Evolutionary conservation across 1,140 invertebrate genomes (phyloP), one percentile per base, ranked within the genome.

Genomic region (Trichonephila clavata): DNA sequence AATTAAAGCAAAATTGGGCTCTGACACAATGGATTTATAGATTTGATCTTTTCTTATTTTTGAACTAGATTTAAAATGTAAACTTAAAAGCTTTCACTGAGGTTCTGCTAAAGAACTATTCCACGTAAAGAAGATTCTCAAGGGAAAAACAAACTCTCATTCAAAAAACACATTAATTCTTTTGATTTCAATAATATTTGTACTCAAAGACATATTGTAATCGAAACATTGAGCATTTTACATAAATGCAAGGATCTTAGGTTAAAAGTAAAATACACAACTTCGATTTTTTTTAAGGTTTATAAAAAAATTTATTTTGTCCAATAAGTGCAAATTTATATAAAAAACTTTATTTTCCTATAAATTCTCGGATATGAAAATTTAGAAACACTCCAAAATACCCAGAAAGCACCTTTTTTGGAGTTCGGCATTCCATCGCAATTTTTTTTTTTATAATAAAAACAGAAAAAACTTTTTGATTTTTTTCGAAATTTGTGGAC

Each of bases 201-300:
- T 84, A 84, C 81, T 84, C 20, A 83, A 77, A 50, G 24, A 50
- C 50, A 83, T 13, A 84, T 57, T 24, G 8, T 84, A 84, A 32
- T 77, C 16, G 63, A 84, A 84, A 84, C 81, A 84, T 84, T 84
- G 81, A 84, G 81, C 81, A 84, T 84, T 57, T 84, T 20, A 59
- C 81, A 59, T 84, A 84, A 84, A 84, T 84, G 81, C 81, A 84
- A 57, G 43, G 81, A 59, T 84, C 5, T 57, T 59, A 84, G 21
- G 7, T 57, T 50, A 84, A 84, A 57, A 84, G 43, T 57, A 84
- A 84, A 57, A 84, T 57, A 84, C 39, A 84, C 43, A 84, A 77
- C 16, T 77, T 32, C 27, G 24, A 32, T 71, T 27, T 16, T 27
- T 39, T 39, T 18, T 14, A 20, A 57, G 18, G 21, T 84, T 21